Evolutionary conservation across 2,113 vertebrate species (phyloP).

Genomic region (Bubo blakistoni): DNA sequence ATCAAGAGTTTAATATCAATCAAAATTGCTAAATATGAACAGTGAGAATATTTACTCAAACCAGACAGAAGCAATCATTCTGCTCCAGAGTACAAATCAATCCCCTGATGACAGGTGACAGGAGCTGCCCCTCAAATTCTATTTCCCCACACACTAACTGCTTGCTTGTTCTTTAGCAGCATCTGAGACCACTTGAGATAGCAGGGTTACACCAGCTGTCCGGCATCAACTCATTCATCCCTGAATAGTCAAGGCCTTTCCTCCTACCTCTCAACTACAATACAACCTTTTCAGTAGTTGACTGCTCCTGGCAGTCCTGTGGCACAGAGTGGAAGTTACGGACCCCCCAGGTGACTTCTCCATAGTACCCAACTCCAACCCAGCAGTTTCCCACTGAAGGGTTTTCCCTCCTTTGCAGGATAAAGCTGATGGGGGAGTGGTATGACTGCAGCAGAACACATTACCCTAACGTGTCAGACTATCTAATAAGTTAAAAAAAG

Average conservation of each 20-base stretch:
- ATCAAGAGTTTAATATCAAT: background rate
- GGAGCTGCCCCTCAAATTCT: background rate
- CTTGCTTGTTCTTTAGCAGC: background rate
- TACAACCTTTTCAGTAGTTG: background rate
- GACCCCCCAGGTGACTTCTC: background rate
- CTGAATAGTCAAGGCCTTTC: background rate
- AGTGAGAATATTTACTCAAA: background rate
- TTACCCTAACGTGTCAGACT: background rate
- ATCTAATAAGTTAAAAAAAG: constrained; percentile 9
- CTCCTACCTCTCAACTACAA: background rate
- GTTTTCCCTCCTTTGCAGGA: background rate
- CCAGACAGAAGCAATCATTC: background rate
- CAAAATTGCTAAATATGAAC: background rate
- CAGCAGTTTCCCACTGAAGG: background rate
- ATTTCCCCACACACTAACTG: background rate
- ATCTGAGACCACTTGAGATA: background rate
- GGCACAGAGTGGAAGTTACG: fast-evolving
- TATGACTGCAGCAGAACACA: background rate
- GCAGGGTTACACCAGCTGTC: background rate
- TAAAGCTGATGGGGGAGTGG: background rate
- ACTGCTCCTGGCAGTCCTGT: background rate
- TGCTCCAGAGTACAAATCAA: background rate
- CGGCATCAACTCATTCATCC: background rate
- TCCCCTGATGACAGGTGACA: background rate
- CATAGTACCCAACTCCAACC: background rate